Evolutionary conservation across 2,113 vertebrate genomes (phyloP), one percentile per base, ranked within the genome.

Genomic region (Silurus asotus): DNA sequence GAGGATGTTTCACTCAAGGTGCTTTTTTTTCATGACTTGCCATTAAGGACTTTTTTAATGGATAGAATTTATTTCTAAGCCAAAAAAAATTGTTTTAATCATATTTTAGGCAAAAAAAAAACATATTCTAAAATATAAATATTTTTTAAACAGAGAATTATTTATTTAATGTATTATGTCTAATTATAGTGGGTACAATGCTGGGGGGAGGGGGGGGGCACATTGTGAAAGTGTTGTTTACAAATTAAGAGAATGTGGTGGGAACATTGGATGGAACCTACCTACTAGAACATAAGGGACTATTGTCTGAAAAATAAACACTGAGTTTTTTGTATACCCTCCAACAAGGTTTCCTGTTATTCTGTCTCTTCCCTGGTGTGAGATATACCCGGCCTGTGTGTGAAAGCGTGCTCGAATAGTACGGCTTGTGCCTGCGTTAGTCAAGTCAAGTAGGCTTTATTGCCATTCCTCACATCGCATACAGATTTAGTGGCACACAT

Each of bases 261-360:
- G 65, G 15, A 84, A 49, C 48, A 4, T 61, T 84, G 45, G 83
- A 53, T 58, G 51, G 45, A 76, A 74, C 70, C n/a, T 55, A 53
- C 70, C 19, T 53, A 64, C 20, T 59, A 64, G n/a, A 61, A 19
- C 72, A 83, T 83, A 70, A 83, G 81, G 81, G 65, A 55, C 72
- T 64, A 28, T 49, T 45, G 45, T 75, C 37, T 72, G 25, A 84
- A n/a, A 48, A 14, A 74, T 19, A 69, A 83, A 45, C 53, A 74
- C 6, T 61, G 28, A 37, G 49, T 72, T 58, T 64, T 67, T 67
- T 58, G 69, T 20, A 45, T 53, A 20, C 0, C 8, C 3, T 83
- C 15, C 17, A 83, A n/a, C 9, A 37, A 70, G 81, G 2, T 70
- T 65, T 82, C 28, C 49, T 55, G 45, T 65, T 23, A 83, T 72